These are phyloP conservation scores for Meloidogyne hapla DNA, from an alignment of 1,140 invertebrate species.

Conservation along the genomic window DNA sequence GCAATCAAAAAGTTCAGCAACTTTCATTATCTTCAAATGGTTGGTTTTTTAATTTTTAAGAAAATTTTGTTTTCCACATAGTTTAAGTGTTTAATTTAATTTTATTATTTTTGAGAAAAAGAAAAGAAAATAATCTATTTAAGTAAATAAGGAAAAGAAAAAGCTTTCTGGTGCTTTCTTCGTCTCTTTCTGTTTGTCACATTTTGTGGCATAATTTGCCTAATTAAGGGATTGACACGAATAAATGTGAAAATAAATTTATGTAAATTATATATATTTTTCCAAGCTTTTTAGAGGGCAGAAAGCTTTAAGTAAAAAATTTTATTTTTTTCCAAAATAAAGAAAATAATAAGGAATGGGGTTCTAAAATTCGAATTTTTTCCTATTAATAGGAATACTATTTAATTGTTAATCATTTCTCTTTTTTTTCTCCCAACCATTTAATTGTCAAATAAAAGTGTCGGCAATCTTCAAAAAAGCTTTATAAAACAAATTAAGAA, in stretches of 20 bases:
- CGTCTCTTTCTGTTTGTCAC: neutral
- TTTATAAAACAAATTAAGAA: neutral
- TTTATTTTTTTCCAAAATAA: neutral
- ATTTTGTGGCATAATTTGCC: neutral
- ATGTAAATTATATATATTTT: neutral
- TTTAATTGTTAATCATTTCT: neutral
- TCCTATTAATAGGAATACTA: neutral
- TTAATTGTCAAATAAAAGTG: constrained; percentile 13
- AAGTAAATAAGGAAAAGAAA: neutral
- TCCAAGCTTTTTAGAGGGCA: neutral
- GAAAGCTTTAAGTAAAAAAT: neutral
- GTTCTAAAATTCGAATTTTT: too few relatives aligned
- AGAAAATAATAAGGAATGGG: too few relatives aligned
- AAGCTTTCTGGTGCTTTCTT: neutral
- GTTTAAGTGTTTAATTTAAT: neutral
- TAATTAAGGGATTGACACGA: neutral
- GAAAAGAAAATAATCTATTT: neutral
- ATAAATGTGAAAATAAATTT: neutral
- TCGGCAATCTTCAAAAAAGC: neutral
- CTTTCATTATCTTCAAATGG: neutral
- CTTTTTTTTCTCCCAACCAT: neutral
- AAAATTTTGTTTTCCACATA: neutral
- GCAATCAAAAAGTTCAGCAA: neutral
- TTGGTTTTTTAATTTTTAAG: neutral
- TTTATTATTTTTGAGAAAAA: neutral